phyloP scores from a whole-genome alignment of 2,888 invertebrate genomes.

The Archips xylosteana region DNA sequence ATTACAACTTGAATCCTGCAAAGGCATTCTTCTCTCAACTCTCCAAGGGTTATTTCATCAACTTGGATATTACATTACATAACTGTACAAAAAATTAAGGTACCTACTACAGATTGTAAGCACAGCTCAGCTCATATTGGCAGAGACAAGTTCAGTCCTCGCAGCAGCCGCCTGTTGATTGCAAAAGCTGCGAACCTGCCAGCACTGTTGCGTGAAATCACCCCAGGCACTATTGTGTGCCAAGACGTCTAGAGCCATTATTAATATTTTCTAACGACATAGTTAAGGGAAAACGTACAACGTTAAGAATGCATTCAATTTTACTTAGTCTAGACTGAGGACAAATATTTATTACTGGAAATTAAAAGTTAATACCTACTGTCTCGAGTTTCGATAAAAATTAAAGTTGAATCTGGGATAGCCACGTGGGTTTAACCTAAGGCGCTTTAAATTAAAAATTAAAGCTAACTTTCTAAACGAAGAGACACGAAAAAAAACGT shows the following conservation, averaged over 20 bases:
- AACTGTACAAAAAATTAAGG: too few species aligned
- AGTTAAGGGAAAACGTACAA: neutral
- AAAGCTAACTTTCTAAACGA: too few species aligned
- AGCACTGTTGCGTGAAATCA: conserved; percentile 25
- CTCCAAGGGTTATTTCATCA: too few species aligned
- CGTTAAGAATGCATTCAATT: neutral
- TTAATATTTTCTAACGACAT: conserved; percentile 7
- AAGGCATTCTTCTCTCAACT: too few species aligned
- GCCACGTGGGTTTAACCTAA: too few species aligned
- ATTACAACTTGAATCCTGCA: too few species aligned
- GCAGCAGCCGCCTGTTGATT: conserved; percentile 29
- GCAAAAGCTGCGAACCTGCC: neutral
- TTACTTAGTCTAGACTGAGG: conserved; percentile 3
- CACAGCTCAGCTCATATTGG: conserved; percentile 5
- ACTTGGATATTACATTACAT: too few species aligned
- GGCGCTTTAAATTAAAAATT: too few species aligned
- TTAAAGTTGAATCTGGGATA: too few species aligned
- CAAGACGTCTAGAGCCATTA: conserved; percentile 17
- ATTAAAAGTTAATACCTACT: neutral
- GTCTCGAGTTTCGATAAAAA: neutral
- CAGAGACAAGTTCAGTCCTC: conserved; percentile 18
- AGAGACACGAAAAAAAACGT: too few species aligned
- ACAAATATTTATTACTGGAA: neutral
- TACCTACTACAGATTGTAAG: too few species aligned
- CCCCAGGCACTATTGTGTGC: conserved; percentile 27